These are phyloP conservation scores for Neelides folsomi DNA, from an alignment of 2,888 invertebrate species.

Conservation along the genomic window DNA sequence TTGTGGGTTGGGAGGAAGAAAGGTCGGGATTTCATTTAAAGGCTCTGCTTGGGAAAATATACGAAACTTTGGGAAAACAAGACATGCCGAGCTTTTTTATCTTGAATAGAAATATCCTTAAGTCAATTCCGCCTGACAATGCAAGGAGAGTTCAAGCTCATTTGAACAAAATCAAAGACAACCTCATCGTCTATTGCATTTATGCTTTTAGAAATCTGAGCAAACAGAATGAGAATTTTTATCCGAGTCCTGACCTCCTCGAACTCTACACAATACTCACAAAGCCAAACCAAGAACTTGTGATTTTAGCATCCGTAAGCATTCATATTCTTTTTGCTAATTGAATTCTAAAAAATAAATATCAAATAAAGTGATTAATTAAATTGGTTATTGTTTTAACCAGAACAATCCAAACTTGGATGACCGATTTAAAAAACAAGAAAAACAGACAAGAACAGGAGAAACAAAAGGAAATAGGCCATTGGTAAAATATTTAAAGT, in stretches of 20 bases:
- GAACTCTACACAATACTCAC: slow-evolving; percentile 48
- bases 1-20: slow-evolving; percentile 58
- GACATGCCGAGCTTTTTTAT: slow-evolving; percentile 61
- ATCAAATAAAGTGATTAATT: no score
- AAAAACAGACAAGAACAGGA: no score
- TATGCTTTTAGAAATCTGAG: slow-evolving; percentile 55
- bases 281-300: not conserved
- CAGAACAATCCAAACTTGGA: no score
- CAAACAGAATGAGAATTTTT: slow-evolving; percentile 44
- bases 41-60: slow-evolving; percentile 50
- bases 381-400: no score
- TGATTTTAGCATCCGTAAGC: no score
- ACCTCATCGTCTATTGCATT: slow-evolving; percentile 57
- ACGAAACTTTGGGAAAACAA: slow-evolving; percentile 48
- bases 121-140: slow-evolving; percentile 52
- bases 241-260: slow-evolving; percentile 47
- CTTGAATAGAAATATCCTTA: slow-evolving; percentile 56
- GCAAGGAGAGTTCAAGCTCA: slow-evolving; percentile 52
- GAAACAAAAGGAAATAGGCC: no score
- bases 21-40: slow-evolving; percentile 54
- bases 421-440: no score
- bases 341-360: no score
- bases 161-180: slow-evolving; percentile 53
- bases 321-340: no score
- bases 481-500: no score